Conservation (phyloP, 1,140 invertebrate genomes). For the Anthonomus grandis region DNA sequence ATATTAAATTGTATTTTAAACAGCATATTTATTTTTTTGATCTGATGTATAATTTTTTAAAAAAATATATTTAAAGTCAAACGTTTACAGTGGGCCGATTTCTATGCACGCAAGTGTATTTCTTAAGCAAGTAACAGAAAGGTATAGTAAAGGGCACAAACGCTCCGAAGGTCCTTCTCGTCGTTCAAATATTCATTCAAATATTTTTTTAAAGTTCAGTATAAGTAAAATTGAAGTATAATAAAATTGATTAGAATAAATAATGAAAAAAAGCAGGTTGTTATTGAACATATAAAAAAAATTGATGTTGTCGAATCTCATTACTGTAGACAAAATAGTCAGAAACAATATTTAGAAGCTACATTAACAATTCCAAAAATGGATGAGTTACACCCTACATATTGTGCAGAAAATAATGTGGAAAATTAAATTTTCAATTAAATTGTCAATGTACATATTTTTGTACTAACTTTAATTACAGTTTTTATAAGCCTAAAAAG, state of each 20-base stretch:
- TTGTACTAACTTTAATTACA: not conserved
- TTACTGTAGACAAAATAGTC: constrained; percentile 14
- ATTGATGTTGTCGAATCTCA: constrained; percentile 10
- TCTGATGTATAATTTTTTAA: too few species aligned
- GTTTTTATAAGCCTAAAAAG: not conserved
- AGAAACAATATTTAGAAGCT: constrained; percentile 11
- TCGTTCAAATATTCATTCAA: not conserved
- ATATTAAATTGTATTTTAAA: too few species aligned
- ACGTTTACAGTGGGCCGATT: too few species aligned
- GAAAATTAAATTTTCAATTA: not conserved
- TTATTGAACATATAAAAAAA: constrained; percentile 5
- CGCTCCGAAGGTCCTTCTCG: constrained; percentile 7
- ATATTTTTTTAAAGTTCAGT: constrained; percentile 15
- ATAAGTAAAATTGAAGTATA: too few species aligned
- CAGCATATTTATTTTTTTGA: too few species aligned
- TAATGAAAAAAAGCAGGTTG: constrained; percentile 7
- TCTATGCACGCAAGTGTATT: too few species aligned
- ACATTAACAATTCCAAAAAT: constrained; percentile 12
- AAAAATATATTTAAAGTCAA: too few species aligned
- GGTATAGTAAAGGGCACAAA: constrained; percentile 10
- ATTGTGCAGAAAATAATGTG: constrained; percentile 5
- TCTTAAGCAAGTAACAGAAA: constrained; percentile 13
- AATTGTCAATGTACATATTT: not conserved
- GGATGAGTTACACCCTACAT: constrained; percentile 9
- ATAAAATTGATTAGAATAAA: too few species aligned